A percentile compares a stretch with the other conserved stretches of the same genome.
Conservation (phyloP, 2,888 invertebrate genomes). For the Cephus spinipes region DNA sequence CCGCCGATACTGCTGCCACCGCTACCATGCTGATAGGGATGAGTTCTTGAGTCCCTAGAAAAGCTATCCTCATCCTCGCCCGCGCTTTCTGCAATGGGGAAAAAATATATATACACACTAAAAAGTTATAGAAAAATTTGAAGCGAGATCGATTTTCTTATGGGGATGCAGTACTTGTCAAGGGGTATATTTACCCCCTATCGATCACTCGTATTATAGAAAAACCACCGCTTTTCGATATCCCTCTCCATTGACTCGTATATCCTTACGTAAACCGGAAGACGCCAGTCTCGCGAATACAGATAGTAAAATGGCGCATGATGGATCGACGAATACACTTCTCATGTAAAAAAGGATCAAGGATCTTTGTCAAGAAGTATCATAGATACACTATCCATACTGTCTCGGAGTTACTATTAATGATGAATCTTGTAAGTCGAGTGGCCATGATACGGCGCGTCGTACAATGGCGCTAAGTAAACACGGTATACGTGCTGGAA, state of each 20-base stretch:
- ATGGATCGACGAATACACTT: neutral
- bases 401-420: neutral
- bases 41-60: conserved; percentile 61
- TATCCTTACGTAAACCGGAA: neutral
- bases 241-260: neutral
- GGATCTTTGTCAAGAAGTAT: neutral
- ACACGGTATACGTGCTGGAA: neutral
- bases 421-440: neutral
- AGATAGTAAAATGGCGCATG: neutral
- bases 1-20: conserved; percentile 68
- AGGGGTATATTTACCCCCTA: neutral
- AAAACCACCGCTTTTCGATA: neutral
- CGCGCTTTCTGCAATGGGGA: conserved; percentile 69
- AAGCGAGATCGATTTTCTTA: neutral
- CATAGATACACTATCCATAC: neutral
- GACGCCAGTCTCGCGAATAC: neutral
- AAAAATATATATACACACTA: neutral
- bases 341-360: neutral
- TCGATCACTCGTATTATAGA: neutral
- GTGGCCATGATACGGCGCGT: too few relatives aligned
- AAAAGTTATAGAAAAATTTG: neutral
- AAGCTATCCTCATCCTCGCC: conserved; percentile 71
- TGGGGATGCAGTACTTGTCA: neutral
- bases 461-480: too few relatives aligned
- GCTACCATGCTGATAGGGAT: conserved; percentile 41